Base-by-base conservation (phyloP, 2,797 vertebrate genomes). In the Cryptoprocta ferox region DNA sequence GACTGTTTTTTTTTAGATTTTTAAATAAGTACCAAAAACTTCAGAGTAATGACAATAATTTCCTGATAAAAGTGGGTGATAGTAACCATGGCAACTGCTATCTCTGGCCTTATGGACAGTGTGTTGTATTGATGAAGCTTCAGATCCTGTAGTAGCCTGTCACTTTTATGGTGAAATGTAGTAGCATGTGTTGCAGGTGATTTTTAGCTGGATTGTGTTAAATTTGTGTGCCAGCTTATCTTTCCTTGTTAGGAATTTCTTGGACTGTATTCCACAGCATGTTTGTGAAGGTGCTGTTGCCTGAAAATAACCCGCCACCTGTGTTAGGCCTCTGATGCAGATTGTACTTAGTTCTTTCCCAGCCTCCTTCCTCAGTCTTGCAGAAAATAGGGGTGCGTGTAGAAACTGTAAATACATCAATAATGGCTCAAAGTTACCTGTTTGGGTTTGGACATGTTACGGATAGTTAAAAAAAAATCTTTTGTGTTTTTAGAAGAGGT, bases 51-150 rank as follows among this genome's bases (percentile, higher is more conserved):
- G 50, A 68, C 98, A 98, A 96, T 98, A 98, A 98, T 99, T 98
- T 98, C 97, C 97, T 98, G 98, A 98, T 99, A 98, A 98, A 96
- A 98, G 98, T 98, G 98, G 95, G 95, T 98, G 98, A 99, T 98
- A 98, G 99, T 99, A 98, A 98, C 98, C 98, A 99, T 99, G 98
- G 98, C 98, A 99, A 99, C 99, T 98, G 98, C 98, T 98, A 71
- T 98, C 98, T 99, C 98, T 98, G 98, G 98, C 98, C 98, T 97
- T 98, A 86, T 98, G 98, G 98, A 98, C 98, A 98, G 98, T 98
- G 92, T 97, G 96, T 98, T 98, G 97, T 98, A 98, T 98, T 98
- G 98, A 98, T 97, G 97, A 98, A 98, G 98, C 98, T 98, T 98
- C 98, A 98, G 97, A 98, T 98, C 97, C 98, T 98, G 95, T 93